Conservation (phyloP, 2,888 invertebrate genomes). For the Fabriciana adippe region DNA sequence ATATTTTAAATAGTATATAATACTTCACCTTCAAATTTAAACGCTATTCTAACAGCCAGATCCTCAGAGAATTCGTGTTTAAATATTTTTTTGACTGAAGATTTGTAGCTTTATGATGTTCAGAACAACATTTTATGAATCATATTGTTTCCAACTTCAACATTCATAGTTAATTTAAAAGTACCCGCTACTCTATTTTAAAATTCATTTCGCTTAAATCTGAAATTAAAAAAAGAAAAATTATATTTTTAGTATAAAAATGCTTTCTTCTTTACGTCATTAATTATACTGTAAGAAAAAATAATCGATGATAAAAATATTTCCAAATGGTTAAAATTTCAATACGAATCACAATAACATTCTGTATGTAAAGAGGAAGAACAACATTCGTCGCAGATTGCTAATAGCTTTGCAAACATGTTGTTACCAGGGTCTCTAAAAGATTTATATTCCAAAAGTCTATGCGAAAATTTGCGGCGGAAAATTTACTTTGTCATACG, state of each 20-base stretch:
- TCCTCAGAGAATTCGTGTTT: constrained; percentile 31
- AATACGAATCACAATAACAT: constrained; percentile 11
- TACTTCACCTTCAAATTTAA: constrained; percentile 30
- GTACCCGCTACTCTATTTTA: no score
- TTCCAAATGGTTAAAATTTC: neutral
- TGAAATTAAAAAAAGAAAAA: constrained; percentile 5
- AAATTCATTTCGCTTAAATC: constrained; percentile 21
- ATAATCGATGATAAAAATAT: neutral
- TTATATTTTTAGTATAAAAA: neutral
- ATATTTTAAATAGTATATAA: no score
- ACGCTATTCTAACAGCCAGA: constrained; percentile 31
- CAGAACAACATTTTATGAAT: constrained; percentile 1
- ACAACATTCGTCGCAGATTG: constrained; percentile 63
- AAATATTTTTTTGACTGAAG: constrained; percentile 29
- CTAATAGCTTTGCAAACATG: constrained; percentile 70
- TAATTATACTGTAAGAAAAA: neutral
- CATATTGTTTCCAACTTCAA: no score
- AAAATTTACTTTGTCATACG: constrained; percentile 69
- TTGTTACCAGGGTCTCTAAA: constrained; percentile 48
- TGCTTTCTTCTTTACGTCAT: neutral
- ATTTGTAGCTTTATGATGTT: constrained; percentile 27
- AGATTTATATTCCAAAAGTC: constrained; percentile 51
- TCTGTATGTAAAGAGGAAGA: constrained; percentile 15
- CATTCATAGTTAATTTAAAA: no score
- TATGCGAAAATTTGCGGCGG: constrained; percentile 62